Evolutionary conservation across 2,113 vertebrate species (phyloP), one percentile per base, ranked within the genome.

Genomic region (Sporophila hypoxantha): DNA sequence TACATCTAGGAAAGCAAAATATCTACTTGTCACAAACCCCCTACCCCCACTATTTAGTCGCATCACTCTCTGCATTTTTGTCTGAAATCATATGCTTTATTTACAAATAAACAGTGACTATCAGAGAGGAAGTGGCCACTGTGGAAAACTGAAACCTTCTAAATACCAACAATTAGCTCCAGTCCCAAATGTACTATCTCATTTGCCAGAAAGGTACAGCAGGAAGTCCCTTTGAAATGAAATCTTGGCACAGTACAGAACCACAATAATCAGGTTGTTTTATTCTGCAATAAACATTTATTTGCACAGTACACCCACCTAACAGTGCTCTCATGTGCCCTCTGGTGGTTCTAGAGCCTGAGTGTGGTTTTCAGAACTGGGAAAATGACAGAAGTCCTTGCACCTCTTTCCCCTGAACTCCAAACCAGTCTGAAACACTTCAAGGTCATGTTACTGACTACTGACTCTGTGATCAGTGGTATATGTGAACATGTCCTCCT

Each of bases 341-440:
- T 93, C 97, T 97, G 95, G 84, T 96, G 97, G 97, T 91, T 95
- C 93, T 66, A 22, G 2, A 76, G 47, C 52, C 67, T 8, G 18
- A 92, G 49, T 47, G 75, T 92, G 56, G 8, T 41, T 74, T 71
- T 76, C 15, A 41, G 55, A 82, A 26, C 0, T 7, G 14, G 34
- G 8, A 34, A 36, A 55, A 42, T 6, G 7, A 60, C 60, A 52
- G 12, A 39, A 16, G 27, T 23, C 49, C 27, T 6, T 61, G 19
- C 17, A 66, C 3, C 25, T n/a, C 21, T 44, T 52, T 36, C 9
- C 20, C 25, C 12, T 3, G 1, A 68, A 23, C 32, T 56, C 44
- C 39, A 88, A 68, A 82, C 8, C 4, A 9, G 15, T 3, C 25
- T 53, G 22, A 29, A 69, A 70, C 26, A 59, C 17, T 41, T 44